These are phyloP conservation scores for Drosophila trichaetosa DNA, from an alignment of 2,888 invertebrate genomes.

Conservation along the genomic window DNA sequence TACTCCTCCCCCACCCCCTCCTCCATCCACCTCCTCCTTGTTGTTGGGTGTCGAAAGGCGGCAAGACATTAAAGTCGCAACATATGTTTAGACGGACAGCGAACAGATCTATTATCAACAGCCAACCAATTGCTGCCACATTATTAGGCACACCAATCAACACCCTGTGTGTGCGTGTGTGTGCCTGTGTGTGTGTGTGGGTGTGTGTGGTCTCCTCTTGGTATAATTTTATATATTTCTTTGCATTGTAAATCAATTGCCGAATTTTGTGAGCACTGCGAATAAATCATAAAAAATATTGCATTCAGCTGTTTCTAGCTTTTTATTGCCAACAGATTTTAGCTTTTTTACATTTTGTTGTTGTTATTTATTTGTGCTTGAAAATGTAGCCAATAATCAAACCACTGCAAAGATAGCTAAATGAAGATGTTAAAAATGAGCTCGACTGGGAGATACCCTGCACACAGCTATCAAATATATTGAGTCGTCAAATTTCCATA, in stretches of 20 bases:
- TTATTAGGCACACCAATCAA: slow-evolving; percentile 26
- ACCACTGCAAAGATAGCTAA: background rate
- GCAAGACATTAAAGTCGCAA: slow-evolving; percentile 74
- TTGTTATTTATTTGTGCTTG: background rate
- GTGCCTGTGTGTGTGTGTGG: background rate
- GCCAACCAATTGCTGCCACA: slow-evolving; percentile 29
- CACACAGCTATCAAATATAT: background rate
- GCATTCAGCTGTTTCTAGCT: background rate
- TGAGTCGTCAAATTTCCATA: background rate
- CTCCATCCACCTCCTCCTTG: background rate
- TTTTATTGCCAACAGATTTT: background rate
- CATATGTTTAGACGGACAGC: slow-evolving; percentile 60
- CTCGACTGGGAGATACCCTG: background rate
- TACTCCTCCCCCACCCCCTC: background rate
- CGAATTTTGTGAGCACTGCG: slow-evolving; percentile 12
- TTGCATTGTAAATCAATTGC: slow-evolving; percentile 14
- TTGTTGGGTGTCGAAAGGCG: slow-evolving; percentile 65
- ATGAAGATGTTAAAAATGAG: background rate
- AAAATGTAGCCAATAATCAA: background rate
- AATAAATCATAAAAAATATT: slow-evolving; percentile 6
- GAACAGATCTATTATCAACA: slow-evolving; percentile 68
- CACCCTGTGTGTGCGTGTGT: background rate
- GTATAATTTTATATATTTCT: slow-evolving; percentile 12
- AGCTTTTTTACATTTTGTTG: background rate
- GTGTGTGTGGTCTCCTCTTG: slow-evolving; percentile 35